Conservation (phyloP, 2,888 invertebrate species). For the Desoria tigrina region DNA sequence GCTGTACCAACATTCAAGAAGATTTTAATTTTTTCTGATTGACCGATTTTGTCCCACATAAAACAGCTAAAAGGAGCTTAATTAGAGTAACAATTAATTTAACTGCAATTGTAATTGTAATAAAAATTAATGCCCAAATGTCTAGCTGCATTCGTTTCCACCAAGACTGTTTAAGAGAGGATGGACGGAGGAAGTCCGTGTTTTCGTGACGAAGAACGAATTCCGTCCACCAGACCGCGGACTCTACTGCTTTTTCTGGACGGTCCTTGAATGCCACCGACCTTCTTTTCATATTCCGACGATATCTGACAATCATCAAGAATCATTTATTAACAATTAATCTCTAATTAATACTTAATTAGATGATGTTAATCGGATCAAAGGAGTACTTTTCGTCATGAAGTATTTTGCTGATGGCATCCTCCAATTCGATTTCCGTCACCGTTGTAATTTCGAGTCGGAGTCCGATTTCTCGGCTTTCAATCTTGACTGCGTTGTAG, state of each 20-base stretch:
- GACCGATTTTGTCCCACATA: too few relatives aligned
- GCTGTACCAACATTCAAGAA: too few relatives aligned
- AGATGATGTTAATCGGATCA: too few relatives aligned
- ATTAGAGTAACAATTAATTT: too few relatives aligned
- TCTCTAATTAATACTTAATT: too few relatives aligned
- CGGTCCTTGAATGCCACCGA: slow-evolving; percentile 28
- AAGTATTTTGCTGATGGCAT: slow-evolving; percentile 35
- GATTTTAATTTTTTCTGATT: too few relatives aligned
- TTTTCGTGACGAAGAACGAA: slow-evolving; percentile 32
- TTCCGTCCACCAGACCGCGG: slow-evolving; percentile 41
- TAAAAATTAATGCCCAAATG: too few relatives aligned
- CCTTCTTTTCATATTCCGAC: slow-evolving; percentile 15
- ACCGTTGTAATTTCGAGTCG: slow-evolving; percentile 36
- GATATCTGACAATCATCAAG: too few relatives aligned
- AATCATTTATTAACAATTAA: too few relatives aligned
- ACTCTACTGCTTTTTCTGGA: slow-evolving; percentile 23
- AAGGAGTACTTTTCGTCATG: slow-evolving; percentile 20
- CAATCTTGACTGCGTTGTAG: slow-evolving; percentile 37
- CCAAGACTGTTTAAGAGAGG: slow-evolving; percentile 10
- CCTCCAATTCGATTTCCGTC: slow-evolving; percentile 25
- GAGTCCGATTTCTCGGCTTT: slow-evolving; percentile 31
- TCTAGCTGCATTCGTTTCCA: slow-evolving; percentile 4
- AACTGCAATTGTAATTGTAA: too few relatives aligned
- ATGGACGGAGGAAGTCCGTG: not conserved
- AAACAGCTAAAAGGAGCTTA: too few relatives aligned